These are phyloP conservation scores for Pyrgilauda ruficollis DNA, from an alignment of 2,113 vertebrate species.

Conservation along the genomic window DNA sequence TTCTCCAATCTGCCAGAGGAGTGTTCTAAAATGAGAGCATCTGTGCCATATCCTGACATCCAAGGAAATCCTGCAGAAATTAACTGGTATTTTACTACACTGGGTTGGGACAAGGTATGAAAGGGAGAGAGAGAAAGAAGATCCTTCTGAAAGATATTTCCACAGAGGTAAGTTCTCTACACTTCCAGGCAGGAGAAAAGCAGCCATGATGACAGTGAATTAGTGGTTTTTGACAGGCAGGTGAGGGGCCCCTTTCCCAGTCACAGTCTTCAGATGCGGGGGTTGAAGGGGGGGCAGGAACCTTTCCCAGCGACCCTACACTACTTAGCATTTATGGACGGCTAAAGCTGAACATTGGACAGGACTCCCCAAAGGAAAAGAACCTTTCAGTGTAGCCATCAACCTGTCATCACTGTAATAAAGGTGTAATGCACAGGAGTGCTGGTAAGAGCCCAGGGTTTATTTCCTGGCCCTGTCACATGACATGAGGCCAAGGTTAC, in stretches of 20 bases:
- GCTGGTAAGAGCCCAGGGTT: conserved; percentile 49
- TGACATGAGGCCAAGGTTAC: conserved; percentile 47
- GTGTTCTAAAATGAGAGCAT: neutral
- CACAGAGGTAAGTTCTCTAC: neutral
- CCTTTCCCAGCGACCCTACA: neutral
- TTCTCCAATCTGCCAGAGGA: neutral
- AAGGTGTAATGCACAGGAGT: conserved; percentile 63
- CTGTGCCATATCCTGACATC: neutral
- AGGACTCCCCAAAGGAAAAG: conserved; percentile 74
- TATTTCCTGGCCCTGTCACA: conserved; percentile 55
- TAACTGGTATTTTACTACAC: neutral
- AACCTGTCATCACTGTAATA: conserved; percentile 77
- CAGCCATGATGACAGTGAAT: neutral
- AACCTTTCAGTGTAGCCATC: conserved; percentile 74
- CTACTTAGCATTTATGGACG: conserved; percentile 45
- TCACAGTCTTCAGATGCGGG: neutral
- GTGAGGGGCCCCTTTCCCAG: conserved; percentile 5
- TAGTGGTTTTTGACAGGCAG: conserved; percentile 28
- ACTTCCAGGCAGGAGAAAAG: neutral
- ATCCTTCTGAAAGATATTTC: neutral
- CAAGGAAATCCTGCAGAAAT: neutral
- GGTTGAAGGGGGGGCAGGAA: neutral
- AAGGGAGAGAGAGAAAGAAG: neutral
- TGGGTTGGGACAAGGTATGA: neutral
- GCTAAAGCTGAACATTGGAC: conserved; percentile 62